Evolutionary conservation across 2,888 invertebrate species (phyloP).

Genomic region (Blera fallax): DNA sequence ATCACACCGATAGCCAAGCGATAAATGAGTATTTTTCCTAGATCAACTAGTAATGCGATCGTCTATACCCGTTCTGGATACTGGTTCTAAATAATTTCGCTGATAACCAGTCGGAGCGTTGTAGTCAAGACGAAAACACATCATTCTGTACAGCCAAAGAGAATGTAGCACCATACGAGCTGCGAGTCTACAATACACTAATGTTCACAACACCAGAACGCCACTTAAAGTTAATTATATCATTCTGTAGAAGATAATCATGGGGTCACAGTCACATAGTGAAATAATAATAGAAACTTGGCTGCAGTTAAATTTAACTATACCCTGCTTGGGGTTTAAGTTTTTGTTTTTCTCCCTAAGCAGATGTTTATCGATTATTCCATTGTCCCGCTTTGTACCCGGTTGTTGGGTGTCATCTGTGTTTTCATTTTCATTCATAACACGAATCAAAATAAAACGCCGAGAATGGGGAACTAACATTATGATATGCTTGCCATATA

Average conservation of each 20-base stretch:
- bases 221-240: slow-evolving; percentile 30
- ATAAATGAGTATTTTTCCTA: slow-evolving; percentile 8
- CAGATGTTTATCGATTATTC: slow-evolving; percentile 18
- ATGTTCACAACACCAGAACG: neutral
- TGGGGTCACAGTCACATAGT: slow-evolving; percentile 1
- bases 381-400: neutral
- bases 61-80: neutral
- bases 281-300: slow-evolving; percentile 1
- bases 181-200: neutral
- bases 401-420: neutral
- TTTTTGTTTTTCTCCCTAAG: neutral
- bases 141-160: neutral
- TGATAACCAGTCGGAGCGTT: slow-evolving; percentile 1
- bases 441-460: neutral
- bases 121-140: neutral
- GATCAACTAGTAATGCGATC: neutral
- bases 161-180: neutral
- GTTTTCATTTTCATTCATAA: slow-evolving; percentile 22
- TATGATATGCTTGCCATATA: neutral
- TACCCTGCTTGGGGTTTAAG: neutral
- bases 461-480: slow-evolving; percentile 3
- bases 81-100: slow-evolving; percentile 6
- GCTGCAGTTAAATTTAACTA: neutral
- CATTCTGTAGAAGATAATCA: neutral
- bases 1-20: slow-evolving; percentile 9